Evolutionary conservation across 1,140 invertebrate genomes (phyloP), one percentile per base, ranked within the genome.

Genomic region (Caligus rogercresseyi): DNA sequence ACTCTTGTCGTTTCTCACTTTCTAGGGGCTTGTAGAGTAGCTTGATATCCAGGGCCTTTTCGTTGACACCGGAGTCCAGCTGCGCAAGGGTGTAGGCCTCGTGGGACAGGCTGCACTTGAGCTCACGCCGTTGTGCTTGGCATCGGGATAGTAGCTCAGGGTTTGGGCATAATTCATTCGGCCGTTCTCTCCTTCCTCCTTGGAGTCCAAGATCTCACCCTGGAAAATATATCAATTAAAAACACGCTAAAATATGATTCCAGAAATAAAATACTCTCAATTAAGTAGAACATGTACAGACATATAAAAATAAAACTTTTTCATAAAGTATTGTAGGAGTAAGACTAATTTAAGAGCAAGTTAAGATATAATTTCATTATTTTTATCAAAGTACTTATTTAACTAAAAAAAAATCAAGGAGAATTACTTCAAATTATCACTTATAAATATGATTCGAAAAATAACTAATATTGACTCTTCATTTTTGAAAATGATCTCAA

Each of bases 1-100:
- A 56, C 20, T 21, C 54, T 21, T 56, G 54, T 20, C 15, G n/a
- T 18, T 56, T 56, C 20, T 21, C 54, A 21, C 24, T 20, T n/a
- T 56, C 54, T 23, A 20, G 16, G 20, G 54, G 54, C 54, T 56
- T 56, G 54, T 56, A 56, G 20, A 56, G 24, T 25, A 56, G 24
- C n/a, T 56, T 25, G 11, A 56, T 21, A n/a, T 56, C n/a, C 4
- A 25, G 20, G 3, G n/a, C 54, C 20, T n/a, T 25, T 20, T 21
- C 24, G 20, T 56, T 56, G 3, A 20, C 54, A n/a, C 24, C 15
- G 24, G 20, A 21, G 16, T 56, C 54, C n/a, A 56, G 54, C 14
- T 56, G 54, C 19, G 54, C 54, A 20, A n/a, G 19, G 54, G 18
- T 56, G 20, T 56, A 56, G 15, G 54, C 54, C 54, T 21, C 24